Conservation (phyloP, 2,888 invertebrate genomes). For the Heliconius ismenius region DNA sequence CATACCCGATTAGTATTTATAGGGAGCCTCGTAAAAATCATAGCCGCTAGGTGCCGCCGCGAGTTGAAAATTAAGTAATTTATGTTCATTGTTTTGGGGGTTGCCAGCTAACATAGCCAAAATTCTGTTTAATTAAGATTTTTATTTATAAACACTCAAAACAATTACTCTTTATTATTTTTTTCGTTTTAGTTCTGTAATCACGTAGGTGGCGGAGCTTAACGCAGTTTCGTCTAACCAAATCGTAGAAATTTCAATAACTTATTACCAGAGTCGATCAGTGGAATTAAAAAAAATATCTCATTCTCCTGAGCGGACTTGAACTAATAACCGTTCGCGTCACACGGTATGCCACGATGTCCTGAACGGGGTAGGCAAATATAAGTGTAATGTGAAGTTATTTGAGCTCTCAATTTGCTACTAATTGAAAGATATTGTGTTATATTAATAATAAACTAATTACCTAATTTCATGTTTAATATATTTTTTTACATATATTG, state of each 20-base stretch:
- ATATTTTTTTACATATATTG: not conserved
- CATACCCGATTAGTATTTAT: constrained; percentile 50
- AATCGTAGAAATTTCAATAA: not conserved
- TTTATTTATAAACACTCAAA: not conserved
- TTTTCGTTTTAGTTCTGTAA: not conserved
- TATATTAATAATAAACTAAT: not conserved
- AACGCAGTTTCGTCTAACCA: not conserved
- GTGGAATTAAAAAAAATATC: too few relatives aligned
- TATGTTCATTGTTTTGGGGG: constrained; percentile 53
- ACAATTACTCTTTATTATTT: not conserved
- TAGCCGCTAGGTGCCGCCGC: constrained; percentile 45
- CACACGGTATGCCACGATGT: too few relatives aligned
- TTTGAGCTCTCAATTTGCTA: too few relatives aligned
- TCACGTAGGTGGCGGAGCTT: not conserved
- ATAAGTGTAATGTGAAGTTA: too few relatives aligned
- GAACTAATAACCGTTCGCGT: too few relatives aligned
- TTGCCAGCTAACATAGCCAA: constrained; percentile 25
- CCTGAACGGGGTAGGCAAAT: too few relatives aligned
- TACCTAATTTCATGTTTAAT: not conserved
- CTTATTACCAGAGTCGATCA: too few relatives aligned
- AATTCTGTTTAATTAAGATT: not conserved
- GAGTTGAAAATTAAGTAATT: constrained; percentile 57
- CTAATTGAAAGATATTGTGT: too few relatives aligned
- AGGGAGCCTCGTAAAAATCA: constrained; percentile 46
- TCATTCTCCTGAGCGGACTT: too few relatives aligned